Conservation (phyloP, 1,140 invertebrate genomes). For the Octopus bimaculoides region DNA sequence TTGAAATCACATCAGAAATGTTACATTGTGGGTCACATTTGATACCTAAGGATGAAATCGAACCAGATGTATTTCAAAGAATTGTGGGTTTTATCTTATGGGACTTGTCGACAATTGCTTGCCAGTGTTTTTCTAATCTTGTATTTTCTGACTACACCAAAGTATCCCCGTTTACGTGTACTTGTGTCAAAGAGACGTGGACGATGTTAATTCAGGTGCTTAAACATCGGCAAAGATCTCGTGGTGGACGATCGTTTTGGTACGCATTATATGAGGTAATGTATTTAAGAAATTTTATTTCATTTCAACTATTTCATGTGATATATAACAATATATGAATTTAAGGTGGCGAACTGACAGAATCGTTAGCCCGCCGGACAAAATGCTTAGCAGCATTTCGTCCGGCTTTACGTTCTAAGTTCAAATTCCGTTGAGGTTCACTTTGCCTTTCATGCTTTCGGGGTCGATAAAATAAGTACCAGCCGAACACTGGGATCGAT, state of each 20-base stretch:
- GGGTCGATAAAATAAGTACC: too few species aligned
- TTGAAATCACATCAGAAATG: not conserved
- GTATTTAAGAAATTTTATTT: not conserved
- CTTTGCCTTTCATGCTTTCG: too few species aligned
- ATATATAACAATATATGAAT: too few species aligned
- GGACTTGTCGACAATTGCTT: not conserved
- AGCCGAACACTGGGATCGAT: too few species aligned
- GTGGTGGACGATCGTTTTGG: not conserved
- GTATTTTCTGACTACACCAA: not conserved
- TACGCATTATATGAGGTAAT: not conserved
- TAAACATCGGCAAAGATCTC: slow-evolving; percentile 1
- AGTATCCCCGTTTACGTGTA: slow-evolving; percentile 23
- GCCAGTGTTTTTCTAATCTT: not conserved
- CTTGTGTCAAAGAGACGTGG: slow-evolving; percentile 28
- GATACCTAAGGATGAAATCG: not conserved
- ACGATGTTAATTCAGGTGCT: slow-evolving; percentile 15
- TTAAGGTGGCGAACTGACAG: too few species aligned
- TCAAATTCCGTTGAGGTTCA: too few species aligned
- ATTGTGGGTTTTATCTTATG: not conserved
- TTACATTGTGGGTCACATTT: not conserved
- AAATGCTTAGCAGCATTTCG: too few species aligned
- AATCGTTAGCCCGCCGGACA: too few species aligned
- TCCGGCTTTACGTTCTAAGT: too few species aligned
- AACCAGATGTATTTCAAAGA: not conserved
- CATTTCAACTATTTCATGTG: not conserved